Evolutionary conservation across 2,797 vertebrate genomes (phyloP).

Genomic region (Dendrocincla fuliginosa): DNA sequence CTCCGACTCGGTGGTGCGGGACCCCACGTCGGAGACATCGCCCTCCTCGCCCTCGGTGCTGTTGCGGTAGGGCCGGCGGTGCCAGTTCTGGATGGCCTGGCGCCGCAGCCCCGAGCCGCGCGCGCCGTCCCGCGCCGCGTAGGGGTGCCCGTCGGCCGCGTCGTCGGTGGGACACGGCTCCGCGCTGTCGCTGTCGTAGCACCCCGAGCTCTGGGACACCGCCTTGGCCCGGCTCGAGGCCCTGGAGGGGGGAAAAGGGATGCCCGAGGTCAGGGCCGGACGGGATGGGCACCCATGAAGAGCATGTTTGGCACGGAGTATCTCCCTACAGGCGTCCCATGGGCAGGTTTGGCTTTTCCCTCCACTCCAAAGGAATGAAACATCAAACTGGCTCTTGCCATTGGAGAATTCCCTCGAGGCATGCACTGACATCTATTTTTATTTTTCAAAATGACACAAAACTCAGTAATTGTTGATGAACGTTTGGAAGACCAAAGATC

Average conservation of each 20-base stretch:
- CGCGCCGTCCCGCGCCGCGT: slow-evolving; percentile 77
- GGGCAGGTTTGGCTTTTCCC: not conserved
- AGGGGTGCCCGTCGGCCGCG: slow-evolving; percentile 81
- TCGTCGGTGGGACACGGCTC: slow-evolving; percentile 90
- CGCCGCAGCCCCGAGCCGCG: slow-evolving; percentile 92
- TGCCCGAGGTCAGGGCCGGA: not conserved
- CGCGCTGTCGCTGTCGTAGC: slow-evolving; percentile 94
- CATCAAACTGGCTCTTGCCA: not conserved
- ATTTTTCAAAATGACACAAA: too few species aligned
- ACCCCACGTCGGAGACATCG: slow-evolving; percentile 92
- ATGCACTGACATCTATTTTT: too few species aligned
- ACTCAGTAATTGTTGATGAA: not conserved
- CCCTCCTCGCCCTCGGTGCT: slow-evolving; percentile 97
- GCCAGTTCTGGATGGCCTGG: slow-evolving; percentile 98
- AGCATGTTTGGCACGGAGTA: too few species aligned
- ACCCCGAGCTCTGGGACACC: slow-evolving; percentile 90
- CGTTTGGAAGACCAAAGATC: not conserved
- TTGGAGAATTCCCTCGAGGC: too few species aligned
- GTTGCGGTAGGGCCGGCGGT: slow-evolving; percentile 93
- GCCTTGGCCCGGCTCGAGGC: slow-evolving; percentile 90
- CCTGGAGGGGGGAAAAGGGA: slow-evolving; percentile 60
- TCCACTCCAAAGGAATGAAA: not conserved
- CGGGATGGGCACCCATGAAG: accelerated
- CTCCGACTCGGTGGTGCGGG: slow-evolving; percentile 94
- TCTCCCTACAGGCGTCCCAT: not conserved